Evolutionary conservation across 2,113 vertebrate species (phyloP).

Genomic region (Elaphurus davidianus): DNA sequence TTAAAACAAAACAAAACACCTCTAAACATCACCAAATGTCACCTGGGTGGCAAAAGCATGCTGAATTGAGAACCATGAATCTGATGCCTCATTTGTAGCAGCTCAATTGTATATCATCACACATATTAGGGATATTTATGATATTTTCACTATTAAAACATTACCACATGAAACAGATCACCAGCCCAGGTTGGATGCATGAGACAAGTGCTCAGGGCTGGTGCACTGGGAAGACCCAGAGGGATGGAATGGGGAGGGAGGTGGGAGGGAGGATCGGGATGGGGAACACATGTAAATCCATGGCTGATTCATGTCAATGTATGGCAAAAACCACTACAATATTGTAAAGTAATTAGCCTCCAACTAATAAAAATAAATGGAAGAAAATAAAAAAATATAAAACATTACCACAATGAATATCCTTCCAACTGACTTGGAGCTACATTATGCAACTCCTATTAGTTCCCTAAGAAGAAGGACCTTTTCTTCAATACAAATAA

Average conservation of each 20-base stretch:
- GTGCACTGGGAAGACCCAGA: too few relatives aligned
- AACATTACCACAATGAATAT: background rate
- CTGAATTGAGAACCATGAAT: background rate
- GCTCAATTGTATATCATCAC: background rate
- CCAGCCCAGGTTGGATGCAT: too few relatives aligned
- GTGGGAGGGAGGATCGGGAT: fast-evolving
- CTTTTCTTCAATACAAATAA: background rate
- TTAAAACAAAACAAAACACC: background rate
- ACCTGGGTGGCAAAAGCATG: background rate
- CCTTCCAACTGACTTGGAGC: background rate
- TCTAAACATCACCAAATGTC: background rate
- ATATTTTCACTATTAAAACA: background rate
- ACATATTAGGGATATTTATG: background rate
- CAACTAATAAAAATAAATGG: too few relatives aligned
- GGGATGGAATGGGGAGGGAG: too few relatives aligned
- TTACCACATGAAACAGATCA: background rate
- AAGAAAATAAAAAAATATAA: background rate
- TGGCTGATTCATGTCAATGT: too few relatives aligned
- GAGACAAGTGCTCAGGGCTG: too few relatives aligned
- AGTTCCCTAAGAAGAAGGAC: background rate
- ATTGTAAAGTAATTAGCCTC: too few relatives aligned
- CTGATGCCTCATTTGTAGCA: background rate
- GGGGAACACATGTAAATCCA: too few relatives aligned
- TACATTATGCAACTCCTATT: background rate
- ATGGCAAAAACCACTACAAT: too few relatives aligned